Conservation (phyloP, 2,113 vertebrate species). For the Diphyllodes magnificus region DNA sequence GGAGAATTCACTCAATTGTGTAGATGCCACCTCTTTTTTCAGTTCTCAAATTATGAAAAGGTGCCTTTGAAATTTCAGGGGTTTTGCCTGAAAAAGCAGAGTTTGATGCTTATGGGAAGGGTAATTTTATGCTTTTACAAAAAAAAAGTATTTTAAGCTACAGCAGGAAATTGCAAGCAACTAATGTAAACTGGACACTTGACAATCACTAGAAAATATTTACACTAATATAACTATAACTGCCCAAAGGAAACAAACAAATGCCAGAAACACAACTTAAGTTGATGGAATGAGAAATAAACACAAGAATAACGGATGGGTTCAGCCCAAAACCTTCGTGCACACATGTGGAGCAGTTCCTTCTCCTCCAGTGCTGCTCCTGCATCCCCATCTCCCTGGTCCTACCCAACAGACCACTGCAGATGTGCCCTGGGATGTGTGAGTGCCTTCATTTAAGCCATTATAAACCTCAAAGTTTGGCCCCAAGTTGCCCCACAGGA, state of each 20-base stretch:
- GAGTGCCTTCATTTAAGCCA: neutral
- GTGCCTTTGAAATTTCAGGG: neutral
- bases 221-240: conserved; percentile 20
- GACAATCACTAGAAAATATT: conserved; percentile 56
- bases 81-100: neutral
- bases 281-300: conserved; percentile 51
- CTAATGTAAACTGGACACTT: conserved; percentile 44
- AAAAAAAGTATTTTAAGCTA: neutral
- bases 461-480: neutral
- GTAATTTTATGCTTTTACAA: neutral
- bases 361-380: neutral
- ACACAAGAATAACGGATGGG: conserved; percentile 13
- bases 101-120: neutral
- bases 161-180: conserved; percentile 55
- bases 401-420: rapidly evolving
- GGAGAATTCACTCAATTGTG: neutral
- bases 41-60: neutral
- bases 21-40: neutral
- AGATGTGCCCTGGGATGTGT: rapidly evolving
- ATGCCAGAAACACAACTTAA: conserved; percentile 46
- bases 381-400: neutral
- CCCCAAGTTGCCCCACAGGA: rapidly evolving
- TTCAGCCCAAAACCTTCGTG: neutral
- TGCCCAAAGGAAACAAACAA: conserved; percentile 59
- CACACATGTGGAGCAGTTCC: neutral